These are phyloP conservation scores for Harpalus rubripes DNA, from an alignment of 2,888 invertebrate species.

Conservation along the genomic window DNA sequence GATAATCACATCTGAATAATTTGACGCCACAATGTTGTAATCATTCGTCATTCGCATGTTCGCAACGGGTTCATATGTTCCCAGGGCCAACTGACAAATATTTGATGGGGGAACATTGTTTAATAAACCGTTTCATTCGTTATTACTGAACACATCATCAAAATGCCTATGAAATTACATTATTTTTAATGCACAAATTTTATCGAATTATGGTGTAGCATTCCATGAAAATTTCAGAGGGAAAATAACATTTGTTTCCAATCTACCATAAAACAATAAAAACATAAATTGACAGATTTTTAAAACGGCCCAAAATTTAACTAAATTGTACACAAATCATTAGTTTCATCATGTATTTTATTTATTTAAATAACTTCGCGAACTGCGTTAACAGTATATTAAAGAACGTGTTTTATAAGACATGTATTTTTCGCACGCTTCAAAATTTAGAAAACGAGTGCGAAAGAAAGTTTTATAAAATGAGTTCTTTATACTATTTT, in stretches of 20 bases:
- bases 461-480: no score
- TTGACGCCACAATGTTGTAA: slow-evolving; percentile 15
- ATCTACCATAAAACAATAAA: not conserved
- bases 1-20: slow-evolving; percentile 46
- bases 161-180: not conserved
- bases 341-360: no score
- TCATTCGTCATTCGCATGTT: slow-evolving; percentile 37
- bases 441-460: no score
- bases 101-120: slow-evolving; percentile 8
- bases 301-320: no score
- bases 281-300: no score
- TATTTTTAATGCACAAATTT: not conserved
- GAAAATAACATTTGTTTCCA: not conserved
- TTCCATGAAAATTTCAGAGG: not conserved
- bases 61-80: slow-evolving; percentile 1
- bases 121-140: slow-evolving; percentile 31
- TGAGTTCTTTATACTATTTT: no score
- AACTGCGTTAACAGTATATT: no score
- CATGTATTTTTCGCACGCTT: no score
- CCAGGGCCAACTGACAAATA: slow-evolving; percentile 12
- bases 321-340: no score
- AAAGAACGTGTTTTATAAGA: no score
- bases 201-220: not conserved
- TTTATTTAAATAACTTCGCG: no score
- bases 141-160: slow-evolving; percentile 6